These are phyloP conservation scores for Smutsia gigantea DNA, from an alignment of 2,797 vertebrate species.

Conservation along the genomic window DNA sequence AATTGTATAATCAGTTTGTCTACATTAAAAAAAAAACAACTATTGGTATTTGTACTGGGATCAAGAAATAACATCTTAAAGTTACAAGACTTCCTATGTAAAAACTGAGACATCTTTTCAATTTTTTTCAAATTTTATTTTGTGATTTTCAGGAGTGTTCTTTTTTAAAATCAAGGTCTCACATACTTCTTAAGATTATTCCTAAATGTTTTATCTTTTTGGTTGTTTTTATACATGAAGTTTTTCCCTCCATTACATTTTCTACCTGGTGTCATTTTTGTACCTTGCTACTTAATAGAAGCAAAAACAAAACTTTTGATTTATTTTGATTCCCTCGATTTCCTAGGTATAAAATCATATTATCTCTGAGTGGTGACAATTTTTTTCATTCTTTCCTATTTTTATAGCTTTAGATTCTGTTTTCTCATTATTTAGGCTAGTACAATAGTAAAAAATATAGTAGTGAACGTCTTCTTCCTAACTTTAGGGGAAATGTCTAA, in stretches of 20 bases:
- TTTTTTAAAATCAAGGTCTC: background rate
- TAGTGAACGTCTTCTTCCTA: background rate
- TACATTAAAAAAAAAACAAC: background rate
- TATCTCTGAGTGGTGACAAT: background rate
- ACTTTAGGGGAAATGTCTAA: background rate
- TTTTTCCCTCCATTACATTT: background rate
- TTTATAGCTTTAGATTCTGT: background rate
- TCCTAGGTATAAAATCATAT: background rate
- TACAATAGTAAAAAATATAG: background rate
- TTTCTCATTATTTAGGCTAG: background rate
- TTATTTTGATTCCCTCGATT: background rate
- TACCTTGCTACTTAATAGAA: background rate
- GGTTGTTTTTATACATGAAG: background rate
- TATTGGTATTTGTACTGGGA: background rate
- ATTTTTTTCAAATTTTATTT: background rate
- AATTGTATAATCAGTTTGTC: background rate
- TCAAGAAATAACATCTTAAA: background rate
- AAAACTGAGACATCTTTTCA: background rate
- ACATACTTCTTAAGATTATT: background rate
- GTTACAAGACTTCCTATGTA: background rate
- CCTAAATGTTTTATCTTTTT: background rate
- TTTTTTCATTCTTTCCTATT: background rate
- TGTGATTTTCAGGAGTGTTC: background rate
- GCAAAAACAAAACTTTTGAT: background rate
- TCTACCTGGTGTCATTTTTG: background rate